Base-by-base conservation (phyloP, 2,888 invertebrate species). In the Andrena camellia region DNA sequence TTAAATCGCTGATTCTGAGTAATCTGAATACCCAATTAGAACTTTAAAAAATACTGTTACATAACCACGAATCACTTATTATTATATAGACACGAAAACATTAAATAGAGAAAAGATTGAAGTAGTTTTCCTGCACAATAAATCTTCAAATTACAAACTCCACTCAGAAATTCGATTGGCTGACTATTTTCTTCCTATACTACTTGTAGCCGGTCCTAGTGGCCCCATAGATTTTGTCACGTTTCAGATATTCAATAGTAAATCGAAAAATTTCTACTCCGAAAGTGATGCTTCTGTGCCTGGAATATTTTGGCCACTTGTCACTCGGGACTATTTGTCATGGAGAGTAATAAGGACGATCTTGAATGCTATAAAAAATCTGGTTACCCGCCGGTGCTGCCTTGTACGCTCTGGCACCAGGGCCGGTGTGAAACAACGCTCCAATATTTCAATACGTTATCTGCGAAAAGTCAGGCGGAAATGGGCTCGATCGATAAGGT, bases 381-480 rank as follows among this genome's bases (percentile, higher is more conserved):
- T 57, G 50, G 42, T 68, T 67, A n/a, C 50, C 64, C 6, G 20
- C 59, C 64, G 26, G 64, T 66, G 31, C 10, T 73, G 54, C 50
- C 59, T 73, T 74, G 60, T 60, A 60, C 69, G 62, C 57, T n/a
- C 42, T 35, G 42, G 29, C 67, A 62, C 33, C 17, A 31, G 48
- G 35, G 50, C 50, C 63, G 74, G 69, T 50, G 70, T 62, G 54
- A 71, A 80, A 69, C 70, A 66, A 35, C 67, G 52, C 66, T 57
- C 67, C 75, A 70, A 87, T 85, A 87, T 87, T 87, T 87, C 85
- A 85, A 77, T 81, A 76, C 78, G 85, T 83, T 86, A 87, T 87
- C 85, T 80, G 66, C 78, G 76, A 87, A 87, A 83, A 87, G 85
- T 83, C 83, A 85, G 81, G 71, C 81, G 35, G 77, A 72, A 85